Evolutionary conservation across 2,797 vertebrate genomes (phyloP).

Genomic region (Sarcophilus harrisii): DNA sequence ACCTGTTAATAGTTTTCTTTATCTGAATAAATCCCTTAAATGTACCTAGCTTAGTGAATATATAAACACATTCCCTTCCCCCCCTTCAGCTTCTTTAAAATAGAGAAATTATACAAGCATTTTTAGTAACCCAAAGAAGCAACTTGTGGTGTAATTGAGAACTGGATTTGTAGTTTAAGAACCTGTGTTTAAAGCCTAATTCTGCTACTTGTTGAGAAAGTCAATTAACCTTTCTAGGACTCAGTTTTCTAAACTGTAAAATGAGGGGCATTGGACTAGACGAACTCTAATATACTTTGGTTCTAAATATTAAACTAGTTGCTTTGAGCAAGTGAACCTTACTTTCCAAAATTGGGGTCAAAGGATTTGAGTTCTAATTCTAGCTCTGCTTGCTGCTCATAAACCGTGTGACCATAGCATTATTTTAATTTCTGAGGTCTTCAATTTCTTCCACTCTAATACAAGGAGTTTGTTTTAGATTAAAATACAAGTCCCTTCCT

Average conservation of each 20-base stretch:
- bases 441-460: background rate
- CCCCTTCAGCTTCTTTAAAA: background rate
- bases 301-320: background rate
- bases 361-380: background rate
- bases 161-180: background rate
- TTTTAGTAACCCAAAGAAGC: background rate
- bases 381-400: background rate
- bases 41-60: background rate
- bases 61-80: background rate
- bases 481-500: background rate
- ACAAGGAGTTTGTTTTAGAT: background rate
- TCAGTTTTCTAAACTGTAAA: background rate
- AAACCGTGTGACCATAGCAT: background rate
- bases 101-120: background rate
- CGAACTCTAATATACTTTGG: background rate
- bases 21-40: background rate
- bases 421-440: background rate
- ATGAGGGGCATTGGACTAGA: background rate
- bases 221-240: background rate
- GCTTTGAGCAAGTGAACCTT: background rate
- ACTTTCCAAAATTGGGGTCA: background rate
- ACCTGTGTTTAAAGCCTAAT: background rate
- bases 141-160: background rate
- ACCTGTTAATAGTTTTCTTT: background rate
- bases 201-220: background rate